phyloP scores from a whole-genome alignment of 2,797 vertebrate species.

The Mallotus villosus region DNA sequence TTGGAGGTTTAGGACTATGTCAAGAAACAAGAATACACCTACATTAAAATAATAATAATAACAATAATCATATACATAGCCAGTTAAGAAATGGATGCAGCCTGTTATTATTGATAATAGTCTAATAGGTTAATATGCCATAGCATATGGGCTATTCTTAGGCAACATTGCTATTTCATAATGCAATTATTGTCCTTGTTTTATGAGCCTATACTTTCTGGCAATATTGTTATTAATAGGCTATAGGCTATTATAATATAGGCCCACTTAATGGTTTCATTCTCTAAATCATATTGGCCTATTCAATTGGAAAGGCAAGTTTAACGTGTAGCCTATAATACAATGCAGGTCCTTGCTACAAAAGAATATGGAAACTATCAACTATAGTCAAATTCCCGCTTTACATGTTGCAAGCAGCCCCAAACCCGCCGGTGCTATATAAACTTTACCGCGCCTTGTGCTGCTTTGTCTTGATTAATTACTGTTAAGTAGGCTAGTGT shows the following conservation, averaged over 20 bases:
- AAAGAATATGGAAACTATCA: too few species aligned
- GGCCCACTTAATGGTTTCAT: too few species aligned
- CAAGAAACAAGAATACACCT: neutral
- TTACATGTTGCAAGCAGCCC: neutral
- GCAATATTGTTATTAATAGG: too few species aligned
- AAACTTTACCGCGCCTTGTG: slow-evolving; percentile 27
- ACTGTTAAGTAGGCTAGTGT: neutral
- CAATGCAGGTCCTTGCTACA: neutral
- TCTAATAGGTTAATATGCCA: too few species aligned
- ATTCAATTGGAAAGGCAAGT: neutral
- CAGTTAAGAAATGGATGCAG: too few species aligned
- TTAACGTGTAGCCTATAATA: neutral
- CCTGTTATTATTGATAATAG: too few species aligned
- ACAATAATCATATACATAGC: neutral
- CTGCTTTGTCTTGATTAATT: neutral
- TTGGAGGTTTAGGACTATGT: slow-evolving; percentile 1
- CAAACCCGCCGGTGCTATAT: slow-evolving; percentile 27
- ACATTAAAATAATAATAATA: neutral
- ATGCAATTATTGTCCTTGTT: too few species aligned
- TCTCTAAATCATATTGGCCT: neutral
- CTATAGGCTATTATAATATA: neutral
- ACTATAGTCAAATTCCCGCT: too few species aligned
- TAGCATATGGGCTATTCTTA: too few species aligned
- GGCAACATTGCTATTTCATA: too few species aligned
- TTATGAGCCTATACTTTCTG: too few species aligned